Conservation (phyloP, 2,113 vertebrate genomes). For the Oxygymnocypris stewartii region DNA sequence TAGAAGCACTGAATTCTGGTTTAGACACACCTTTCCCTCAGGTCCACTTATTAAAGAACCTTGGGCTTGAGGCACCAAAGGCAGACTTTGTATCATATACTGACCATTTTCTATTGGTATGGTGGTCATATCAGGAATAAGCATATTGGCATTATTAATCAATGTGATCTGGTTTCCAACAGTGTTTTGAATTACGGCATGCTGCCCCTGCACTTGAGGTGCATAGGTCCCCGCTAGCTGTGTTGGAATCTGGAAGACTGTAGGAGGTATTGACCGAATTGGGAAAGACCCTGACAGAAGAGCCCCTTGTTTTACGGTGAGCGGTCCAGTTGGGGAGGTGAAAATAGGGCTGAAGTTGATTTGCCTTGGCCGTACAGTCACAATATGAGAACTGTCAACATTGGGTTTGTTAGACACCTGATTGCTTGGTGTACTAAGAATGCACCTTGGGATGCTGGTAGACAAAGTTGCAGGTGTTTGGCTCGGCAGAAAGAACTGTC, state of each 20-base stretch:
- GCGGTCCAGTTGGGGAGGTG: slow-evolving; percentile 73
- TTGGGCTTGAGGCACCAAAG: slow-evolving; percentile 66
- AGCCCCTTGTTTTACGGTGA: slow-evolving; percentile 74
- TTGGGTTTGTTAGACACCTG: slow-evolving; percentile 62
- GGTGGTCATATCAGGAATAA: slow-evolving; percentile 64
- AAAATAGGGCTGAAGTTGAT: slow-evolving; percentile 79
- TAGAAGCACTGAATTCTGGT: slow-evolving; percentile 72
- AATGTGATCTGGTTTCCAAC: slow-evolving; percentile 77
- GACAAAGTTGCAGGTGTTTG: slow-evolving; percentile 70
- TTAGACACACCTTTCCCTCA: slow-evolving; percentile 68
- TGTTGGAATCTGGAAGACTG: slow-evolving; percentile 79
- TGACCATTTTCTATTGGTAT: slow-evolving; percentile 75
- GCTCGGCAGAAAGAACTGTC: slow-evolving; percentile 77
- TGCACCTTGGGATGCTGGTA: slow-evolving; percentile 56
- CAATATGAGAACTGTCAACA: slow-evolving; percentile 73
- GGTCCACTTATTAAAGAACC: slow-evolving; percentile 51
- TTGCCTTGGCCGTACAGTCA: slow-evolving; percentile 74
- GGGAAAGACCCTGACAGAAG: slow-evolving; percentile 75
- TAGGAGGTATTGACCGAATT: slow-evolving; percentile 72
- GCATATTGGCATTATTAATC: slow-evolving; percentile 69
- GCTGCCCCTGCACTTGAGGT: slow-evolving; percentile 66
- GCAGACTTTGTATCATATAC: slow-evolving; percentile 71
- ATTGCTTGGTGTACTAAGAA: slow-evolving; percentile 64
- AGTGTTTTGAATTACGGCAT: slow-evolving; percentile 71
- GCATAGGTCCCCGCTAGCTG: slow-evolving; percentile 74